Evolutionary conservation across 2,888 invertebrate genomes (phyloP), one percentile per base, ranked within the genome.

Genomic region (Ypsolopha sequella): DNA sequence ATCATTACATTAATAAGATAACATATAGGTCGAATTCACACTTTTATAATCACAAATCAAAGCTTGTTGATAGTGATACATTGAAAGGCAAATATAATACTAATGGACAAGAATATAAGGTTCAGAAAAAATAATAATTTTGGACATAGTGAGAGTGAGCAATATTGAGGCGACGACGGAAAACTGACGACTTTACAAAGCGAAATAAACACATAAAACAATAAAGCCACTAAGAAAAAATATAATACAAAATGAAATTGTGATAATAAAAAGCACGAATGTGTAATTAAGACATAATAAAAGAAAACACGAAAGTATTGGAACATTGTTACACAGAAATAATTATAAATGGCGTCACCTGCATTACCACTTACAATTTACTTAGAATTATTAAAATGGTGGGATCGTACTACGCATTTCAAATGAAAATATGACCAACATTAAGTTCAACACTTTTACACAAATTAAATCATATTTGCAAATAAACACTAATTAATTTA

Each of bases 371-470:
- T 76, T 79, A 80, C 59, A 70, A 74, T 76, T 77, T 82, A 84
- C 76, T 78, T 41, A 14, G 34, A 47, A 13, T 39, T 24, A 84
- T 79, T 84, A 73, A 71, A 76, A 84, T 86, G 86, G 86, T 86
- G 86, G 86, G 86, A 84, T 85, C 78, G 75, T 80, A 85, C 51
- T 46, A 39, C 51, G 51, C 41, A 13, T 13, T 46, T 47, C 51
- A 51, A 44, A 51, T 47, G 51, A 35, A 14, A 51, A 46, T 51
- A 47, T 6, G 46, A 51, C 13, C 44, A 6, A 14, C 33, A 14
- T 6, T 43, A 43, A 48, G 24, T 6, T 38, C 8, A 48, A 38
- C 36, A 36, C 33, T 48, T 14, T 46, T n/a, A n/a, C 46, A 46
- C 46, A 46, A 33, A 10, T 33, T 35, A 33, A 34, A 13, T 24